Conservation (phyloP, 2,888 invertebrate species). For the Cheilosia grossa region DNA sequence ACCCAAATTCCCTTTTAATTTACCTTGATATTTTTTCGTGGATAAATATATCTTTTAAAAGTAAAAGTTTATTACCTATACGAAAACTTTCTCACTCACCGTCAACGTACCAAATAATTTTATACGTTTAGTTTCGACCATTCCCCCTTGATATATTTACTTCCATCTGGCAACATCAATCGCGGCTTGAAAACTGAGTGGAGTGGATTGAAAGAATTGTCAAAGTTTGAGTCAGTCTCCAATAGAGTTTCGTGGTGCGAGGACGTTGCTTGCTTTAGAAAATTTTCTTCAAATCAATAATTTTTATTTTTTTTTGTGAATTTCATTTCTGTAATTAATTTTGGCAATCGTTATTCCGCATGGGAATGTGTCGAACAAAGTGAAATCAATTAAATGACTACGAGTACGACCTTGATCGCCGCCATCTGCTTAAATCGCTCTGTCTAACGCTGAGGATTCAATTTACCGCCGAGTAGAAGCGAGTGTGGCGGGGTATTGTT, state of each 20-base stretch:
- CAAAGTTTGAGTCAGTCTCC: conserved; percentile 20
- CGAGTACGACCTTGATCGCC: conserved; percentile 9
- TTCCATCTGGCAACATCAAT: no score
- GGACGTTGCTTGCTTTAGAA: neutral
- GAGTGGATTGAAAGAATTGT: neutral
- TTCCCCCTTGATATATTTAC: no score
- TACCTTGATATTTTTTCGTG: no score
- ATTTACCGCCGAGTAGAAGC: conserved; percentile 33
- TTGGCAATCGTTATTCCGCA: neutral
- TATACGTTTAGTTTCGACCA: no score
- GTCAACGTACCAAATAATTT: no score
- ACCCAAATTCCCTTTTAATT: no score
- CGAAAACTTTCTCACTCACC: no score
- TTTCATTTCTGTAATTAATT: neutral
- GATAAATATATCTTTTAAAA: no score
- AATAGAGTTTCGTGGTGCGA: conserved; percentile 14
- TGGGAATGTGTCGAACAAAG: neutral
- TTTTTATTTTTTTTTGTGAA: conserved; percentile 4
- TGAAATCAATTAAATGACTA: conserved; percentile 5
- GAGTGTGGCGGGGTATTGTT: conserved; percentile 17
- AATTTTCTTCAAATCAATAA: neutral
- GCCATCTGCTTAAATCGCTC: conserved; percentile 38
- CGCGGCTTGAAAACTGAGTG: neutral
- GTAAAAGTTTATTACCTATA: no score
- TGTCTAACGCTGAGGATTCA: conserved; percentile 43